Evolutionary conservation across 2,888 invertebrate genomes (phyloP).

Genomic region (Harpalus rubripes): DNA sequence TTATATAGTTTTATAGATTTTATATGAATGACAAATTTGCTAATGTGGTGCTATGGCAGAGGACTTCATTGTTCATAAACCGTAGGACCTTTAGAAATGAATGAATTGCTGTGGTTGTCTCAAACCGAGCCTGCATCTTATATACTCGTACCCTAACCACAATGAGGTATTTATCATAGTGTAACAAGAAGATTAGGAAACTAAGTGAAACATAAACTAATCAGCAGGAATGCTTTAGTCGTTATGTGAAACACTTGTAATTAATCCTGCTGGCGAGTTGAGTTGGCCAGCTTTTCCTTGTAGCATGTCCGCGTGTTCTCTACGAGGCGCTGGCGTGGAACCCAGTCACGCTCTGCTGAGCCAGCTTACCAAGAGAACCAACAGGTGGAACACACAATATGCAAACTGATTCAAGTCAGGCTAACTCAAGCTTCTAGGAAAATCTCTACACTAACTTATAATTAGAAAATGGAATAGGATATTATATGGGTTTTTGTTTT

Average conservation of each 20-base stretch:
- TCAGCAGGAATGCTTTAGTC: too few species aligned
- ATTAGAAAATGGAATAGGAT: background rate
- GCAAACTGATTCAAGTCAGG: background rate
- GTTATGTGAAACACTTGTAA: background rate
- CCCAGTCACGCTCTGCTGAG: background rate
- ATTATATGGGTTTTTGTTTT: background rate
- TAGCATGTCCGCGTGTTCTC: background rate
- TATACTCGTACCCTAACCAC: too few species aligned
- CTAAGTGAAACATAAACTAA: background rate
- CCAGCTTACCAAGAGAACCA: background rate
- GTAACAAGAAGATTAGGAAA: background rate
- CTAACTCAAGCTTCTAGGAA: background rate
- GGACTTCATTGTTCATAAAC: too few species aligned
- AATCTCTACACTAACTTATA: background rate
- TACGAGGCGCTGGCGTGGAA: background rate
- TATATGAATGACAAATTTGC: too few species aligned
- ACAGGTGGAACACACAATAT: constrained; percentile 5
- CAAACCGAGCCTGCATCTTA: too few species aligned
- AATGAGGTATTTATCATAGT: too few species aligned
- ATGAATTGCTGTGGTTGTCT: too few species aligned
- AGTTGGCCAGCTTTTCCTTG: background rate
- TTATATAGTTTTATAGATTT: too few species aligned
- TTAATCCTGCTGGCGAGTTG: background rate
- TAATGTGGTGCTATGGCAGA: too few species aligned
- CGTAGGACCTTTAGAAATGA: too few species aligned